These are phyloP conservation scores for Flabesymbios commensalis DNA, from an alignment of 2,888 invertebrate species.

Conservation along the genomic window DNA sequence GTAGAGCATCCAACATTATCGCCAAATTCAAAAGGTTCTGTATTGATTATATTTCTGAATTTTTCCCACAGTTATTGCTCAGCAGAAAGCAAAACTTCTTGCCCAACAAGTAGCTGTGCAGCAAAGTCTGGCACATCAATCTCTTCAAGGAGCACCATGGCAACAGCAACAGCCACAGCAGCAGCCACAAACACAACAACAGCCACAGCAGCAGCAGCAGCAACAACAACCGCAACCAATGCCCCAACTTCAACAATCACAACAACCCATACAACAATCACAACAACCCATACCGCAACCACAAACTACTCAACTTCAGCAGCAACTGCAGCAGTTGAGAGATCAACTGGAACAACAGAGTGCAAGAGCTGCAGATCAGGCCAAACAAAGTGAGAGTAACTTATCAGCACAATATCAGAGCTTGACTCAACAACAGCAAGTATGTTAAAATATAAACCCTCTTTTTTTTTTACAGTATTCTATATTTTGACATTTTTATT, in stretches of 20 bases:
- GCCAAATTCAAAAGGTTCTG: too few relatives aligned
- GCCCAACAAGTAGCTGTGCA: conserved; percentile 51
- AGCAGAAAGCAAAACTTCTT: conserved; percentile 54
- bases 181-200: conserved; percentile 33
- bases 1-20: too few relatives aligned
- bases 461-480: too few relatives aligned
- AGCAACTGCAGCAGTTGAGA: conserved; percentile 37
- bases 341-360: conserved; percentile 39
- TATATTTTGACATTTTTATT: too few relatives aligned
- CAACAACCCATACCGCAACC: background rate
- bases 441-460: conserved; percentile 56
- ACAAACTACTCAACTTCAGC: background rate
- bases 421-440: conserved; percentile 81
- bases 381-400: conserved; percentile 94
- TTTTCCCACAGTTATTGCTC: conserved; percentile 41
- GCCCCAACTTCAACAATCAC: conserved; percentile 47
- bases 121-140: conserved; percentile 48
- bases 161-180: conserved; percentile 30
- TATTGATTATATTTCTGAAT: too few relatives aligned
- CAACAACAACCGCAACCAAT: conserved; percentile 32
- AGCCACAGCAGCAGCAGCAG: conserved; percentile 42
- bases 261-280: conserved; percentile 14
- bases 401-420: conserved; percentile 93
- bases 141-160: conserved; percentile 44
- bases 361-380: conserved; percentile 69